These are phyloP conservation scores for Callosobruchus maculatus DNA, from an alignment of 2,888 invertebrate species.

Conservation along the genomic window DNA sequence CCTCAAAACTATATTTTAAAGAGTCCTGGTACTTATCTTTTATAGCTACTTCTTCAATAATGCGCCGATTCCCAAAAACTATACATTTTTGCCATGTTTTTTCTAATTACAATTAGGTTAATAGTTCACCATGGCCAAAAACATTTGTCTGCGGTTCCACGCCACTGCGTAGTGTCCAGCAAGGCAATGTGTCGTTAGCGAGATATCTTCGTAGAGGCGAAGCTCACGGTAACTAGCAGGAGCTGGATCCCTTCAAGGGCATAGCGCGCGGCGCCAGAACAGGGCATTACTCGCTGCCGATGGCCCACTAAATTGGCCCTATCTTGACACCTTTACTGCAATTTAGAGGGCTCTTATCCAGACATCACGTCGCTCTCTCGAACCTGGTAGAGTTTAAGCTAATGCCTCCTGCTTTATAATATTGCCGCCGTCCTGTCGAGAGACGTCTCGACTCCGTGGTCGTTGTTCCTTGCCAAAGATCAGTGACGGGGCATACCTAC, in stretches of 20 bases:
- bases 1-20: too few relatives aligned
- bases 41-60: too few relatives aligned
- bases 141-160: not conserved
- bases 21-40: too few relatives aligned
- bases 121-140: too few relatives aligned
- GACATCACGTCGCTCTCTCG: constrained; percentile 23
- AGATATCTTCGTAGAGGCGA: not conserved
- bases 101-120: too few relatives aligned
- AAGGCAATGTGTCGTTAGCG: not conserved
- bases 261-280: constrained; percentile 13
- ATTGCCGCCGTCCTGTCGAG: constrained; percentile 10
- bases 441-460: not conserved
- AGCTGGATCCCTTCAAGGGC: not conserved
- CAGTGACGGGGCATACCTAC: not conserved
- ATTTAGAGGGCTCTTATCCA: constrained; percentile 39
- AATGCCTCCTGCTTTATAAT: constrained; percentile 25
- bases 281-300: constrained; percentile 47
- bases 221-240: not conserved
- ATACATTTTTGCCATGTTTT: too few relatives aligned
- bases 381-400: constrained; percentile 24
- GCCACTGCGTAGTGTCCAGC: not conserved
- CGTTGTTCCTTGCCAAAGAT: not conserved
- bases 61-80: too few relatives aligned
- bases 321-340: constrained; percentile 51
- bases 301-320: constrained; percentile 50